These are phyloP conservation scores for Chunga burmeisteri DNA, from an alignment of 2,113 vertebrate genomes.

Conservation along the genomic window DNA sequence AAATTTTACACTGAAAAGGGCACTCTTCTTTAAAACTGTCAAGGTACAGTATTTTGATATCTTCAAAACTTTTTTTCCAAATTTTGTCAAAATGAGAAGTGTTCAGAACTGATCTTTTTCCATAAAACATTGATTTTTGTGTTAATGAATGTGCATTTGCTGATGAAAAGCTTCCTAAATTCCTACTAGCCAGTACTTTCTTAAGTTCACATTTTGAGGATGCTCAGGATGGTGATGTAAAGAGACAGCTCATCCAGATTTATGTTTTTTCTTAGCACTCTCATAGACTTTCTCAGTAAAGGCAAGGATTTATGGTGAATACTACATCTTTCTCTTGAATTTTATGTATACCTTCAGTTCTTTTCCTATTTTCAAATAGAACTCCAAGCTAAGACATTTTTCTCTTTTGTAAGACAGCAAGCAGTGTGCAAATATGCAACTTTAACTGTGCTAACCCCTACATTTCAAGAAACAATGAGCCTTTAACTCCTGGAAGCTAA, in stretches of 20 bases:
- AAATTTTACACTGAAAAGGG: neutral
- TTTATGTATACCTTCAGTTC: neutral
- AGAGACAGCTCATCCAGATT: neutral
- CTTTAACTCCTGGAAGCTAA: neutral
- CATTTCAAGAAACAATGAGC: neutral
- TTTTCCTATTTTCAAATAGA: neutral
- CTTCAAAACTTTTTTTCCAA: neutral
- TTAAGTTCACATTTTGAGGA: neutral
- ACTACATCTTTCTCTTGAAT: neutral
- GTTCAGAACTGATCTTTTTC: neutral
- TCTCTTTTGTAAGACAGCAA: neutral
- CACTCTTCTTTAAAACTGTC: neutral
- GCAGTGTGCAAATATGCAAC: neutral
- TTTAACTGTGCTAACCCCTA: neutral
- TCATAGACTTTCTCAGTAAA: neutral
- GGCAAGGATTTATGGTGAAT: neutral
- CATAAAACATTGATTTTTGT: neutral
- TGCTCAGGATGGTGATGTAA: neutral
- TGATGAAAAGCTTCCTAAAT: neutral
- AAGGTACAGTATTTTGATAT: neutral
- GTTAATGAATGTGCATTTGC: neutral
- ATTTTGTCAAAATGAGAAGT: neutral
- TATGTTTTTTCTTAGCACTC: neutral
- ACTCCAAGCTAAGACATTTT: neutral
- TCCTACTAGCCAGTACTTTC: neutral